Base-by-base conservation (phyloP, 2,113 vertebrate species). In the Patagioenas fasciata region DNA sequence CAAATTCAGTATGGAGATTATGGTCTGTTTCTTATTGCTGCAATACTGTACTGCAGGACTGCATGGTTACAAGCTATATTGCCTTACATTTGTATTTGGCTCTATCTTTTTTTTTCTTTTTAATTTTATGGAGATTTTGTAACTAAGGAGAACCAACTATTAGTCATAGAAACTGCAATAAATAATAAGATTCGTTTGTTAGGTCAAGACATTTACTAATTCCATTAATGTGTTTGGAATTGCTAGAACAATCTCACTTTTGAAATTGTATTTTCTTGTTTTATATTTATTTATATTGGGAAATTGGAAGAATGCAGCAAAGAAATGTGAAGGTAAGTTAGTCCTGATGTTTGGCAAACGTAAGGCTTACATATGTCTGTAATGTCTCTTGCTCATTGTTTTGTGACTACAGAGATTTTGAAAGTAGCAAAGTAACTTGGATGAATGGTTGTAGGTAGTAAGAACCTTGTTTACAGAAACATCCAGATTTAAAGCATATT, bases 21-120 rank as follows among this genome's bases (percentile, higher is more conserved):
- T 3, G 14, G n/a, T 14, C 10, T 64, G 9, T 5, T 57, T 51
- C 5, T 81, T 47, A 16, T 36, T 38, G 11, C 28, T 2, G 32
- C 44, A 58, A 2, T 51, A 29, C 32, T 38, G 7, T 57, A 31
- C 51, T 58, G 19, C 24, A 48, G 44, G 31, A 8, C 32, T 47
- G n/a, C 0, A 0, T 26, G 24, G 8, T 56, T 61, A 28, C 13
- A 25, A 50, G 17, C 11, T 48, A 3, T 31, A 15, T 38, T 26
- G 26, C 13, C 16, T 70, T 42, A 7, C 24, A 28, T 70, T 54
- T 57, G 70, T 15, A 20, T 42, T 74, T 61, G 14, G 5, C 19
- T 86, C 9, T 44, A 28, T 8, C 4, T 60, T 60, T 82, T 47
- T 16, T 42, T 16, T 15, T 42, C 2, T 6, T 53, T 50, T 4